A percentile compares a stretch with the other conserved stretches of the same genome.
phyloP scores from a whole-genome alignment of 2,888 invertebrate species.

The Mamestra brassicae region DNA sequence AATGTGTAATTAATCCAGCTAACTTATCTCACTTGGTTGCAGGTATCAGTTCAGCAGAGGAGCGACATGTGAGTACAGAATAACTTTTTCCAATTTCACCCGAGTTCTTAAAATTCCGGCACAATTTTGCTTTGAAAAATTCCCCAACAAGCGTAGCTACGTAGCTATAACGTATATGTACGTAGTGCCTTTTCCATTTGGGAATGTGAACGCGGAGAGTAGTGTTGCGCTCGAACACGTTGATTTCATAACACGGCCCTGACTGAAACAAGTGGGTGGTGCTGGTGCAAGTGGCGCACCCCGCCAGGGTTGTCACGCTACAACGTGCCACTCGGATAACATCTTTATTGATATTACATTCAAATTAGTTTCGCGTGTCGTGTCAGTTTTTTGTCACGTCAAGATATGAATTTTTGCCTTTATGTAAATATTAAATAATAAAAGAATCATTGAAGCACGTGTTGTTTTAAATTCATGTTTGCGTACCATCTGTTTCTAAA shows the following conservation, averaged over 20 bases:
- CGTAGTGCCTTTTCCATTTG: constrained; percentile 87
- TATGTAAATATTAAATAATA: constrained; percentile 36
- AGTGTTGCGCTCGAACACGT: constrained; percentile 90
- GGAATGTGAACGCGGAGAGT: constrained; percentile 83
- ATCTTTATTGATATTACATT: constrained; percentile 20
- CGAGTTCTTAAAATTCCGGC: constrained; percentile 83
- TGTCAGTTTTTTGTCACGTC: constrained; percentile 9
- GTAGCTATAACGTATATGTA: constrained; percentile 56
- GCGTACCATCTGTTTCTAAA: constrained; percentile 24
- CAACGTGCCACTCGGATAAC: constrained; percentile 28
- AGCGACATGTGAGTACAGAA: constrained; percentile 89
- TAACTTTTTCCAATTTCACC: constrained; percentile 81
- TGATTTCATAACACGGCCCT: constrained; percentile 90
- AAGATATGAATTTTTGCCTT: neutral
- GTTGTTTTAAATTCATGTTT: constrained; percentile 33
- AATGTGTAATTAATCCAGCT: constrained; percentile 51
- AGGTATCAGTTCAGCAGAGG: constrained; percentile 90
- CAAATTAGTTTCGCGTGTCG: constrained; percentile 1
- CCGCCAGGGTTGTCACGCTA: constrained; percentile 71
- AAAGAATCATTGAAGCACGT: constrained; percentile 3
- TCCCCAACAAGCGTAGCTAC: constrained; percentile 75
- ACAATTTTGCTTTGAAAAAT: constrained; percentile 86
- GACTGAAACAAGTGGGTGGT: constrained; percentile 89
- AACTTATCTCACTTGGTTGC: constrained; percentile 73
- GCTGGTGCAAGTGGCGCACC: constrained; percentile 87